Evolutionary conservation across 2,888 invertebrate genomes (phyloP).

Genomic region (Alviniconcha strummeri): DNA sequence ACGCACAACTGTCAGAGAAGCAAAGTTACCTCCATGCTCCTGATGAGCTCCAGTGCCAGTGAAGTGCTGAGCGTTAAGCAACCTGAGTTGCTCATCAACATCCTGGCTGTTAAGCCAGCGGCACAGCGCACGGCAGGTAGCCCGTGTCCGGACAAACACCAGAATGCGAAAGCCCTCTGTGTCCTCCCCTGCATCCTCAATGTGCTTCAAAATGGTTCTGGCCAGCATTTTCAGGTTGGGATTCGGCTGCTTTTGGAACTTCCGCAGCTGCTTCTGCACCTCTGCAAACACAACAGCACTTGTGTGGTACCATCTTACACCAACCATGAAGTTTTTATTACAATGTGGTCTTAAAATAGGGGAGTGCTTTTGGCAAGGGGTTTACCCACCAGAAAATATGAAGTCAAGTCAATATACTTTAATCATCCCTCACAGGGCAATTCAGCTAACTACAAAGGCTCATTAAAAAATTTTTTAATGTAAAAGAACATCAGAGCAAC

Average conservation of each 20-base stretch:
- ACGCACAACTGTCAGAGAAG: no score
- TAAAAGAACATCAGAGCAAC: no score
- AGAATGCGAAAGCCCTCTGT: slow-evolving; percentile 45
- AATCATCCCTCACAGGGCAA: no score
- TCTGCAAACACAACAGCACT: slow-evolving; percentile 13
- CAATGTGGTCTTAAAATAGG: no score
- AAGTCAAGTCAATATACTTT: no score
- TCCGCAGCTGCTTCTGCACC: slow-evolving; percentile 18
- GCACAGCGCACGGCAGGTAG: slow-evolving; percentile 51
- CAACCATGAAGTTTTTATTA: no score
- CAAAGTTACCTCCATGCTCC: slow-evolving; percentile 42
- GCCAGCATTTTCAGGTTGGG: slow-evolving; percentile 25
- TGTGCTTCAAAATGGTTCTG: background rate
- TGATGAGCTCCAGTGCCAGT: slow-evolving; percentile 45
- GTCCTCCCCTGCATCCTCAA: slow-evolving; percentile 5
- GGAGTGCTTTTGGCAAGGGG: no score
- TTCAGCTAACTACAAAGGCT: no score
- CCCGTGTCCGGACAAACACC: slow-evolving; percentile 57
- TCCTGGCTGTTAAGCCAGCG: slow-evolving; percentile 44
- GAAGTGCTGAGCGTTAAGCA: slow-evolving; percentile 42
- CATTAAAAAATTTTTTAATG: no score
- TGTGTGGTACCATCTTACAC: no score
- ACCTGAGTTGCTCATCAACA: slow-evolving; percentile 32
- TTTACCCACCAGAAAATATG: no score
- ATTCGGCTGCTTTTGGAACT: background rate